phyloP scores from a whole-genome alignment of 2,797 vertebrate species.

The Phoxinus dragarum region DNA sequence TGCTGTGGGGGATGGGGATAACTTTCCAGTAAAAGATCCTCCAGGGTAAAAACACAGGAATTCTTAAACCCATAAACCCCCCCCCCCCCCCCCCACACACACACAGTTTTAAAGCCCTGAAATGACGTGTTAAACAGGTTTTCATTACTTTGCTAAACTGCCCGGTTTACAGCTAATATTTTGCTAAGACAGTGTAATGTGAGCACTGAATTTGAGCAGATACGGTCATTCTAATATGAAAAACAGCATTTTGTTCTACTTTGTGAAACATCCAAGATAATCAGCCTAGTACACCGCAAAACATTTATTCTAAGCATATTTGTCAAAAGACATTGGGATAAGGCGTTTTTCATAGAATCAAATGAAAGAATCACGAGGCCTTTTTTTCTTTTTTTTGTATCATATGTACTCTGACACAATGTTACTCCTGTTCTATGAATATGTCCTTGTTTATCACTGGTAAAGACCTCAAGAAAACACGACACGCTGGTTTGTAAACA shows the following conservation, averaged over 20 bases:
- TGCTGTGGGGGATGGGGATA: not conserved
- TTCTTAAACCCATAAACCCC: not conserved
- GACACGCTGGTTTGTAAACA: not conserved
- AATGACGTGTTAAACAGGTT: slow-evolving; percentile 12
- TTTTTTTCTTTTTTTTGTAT: not conserved
- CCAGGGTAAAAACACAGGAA: slow-evolving; percentile 14
- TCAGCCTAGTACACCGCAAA: not conserved
- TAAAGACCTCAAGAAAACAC: not conserved
- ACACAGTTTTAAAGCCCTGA: slow-evolving; percentile 13
- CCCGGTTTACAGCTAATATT: not conserved
- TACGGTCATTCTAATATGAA: not conserved
- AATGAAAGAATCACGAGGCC: not conserved
- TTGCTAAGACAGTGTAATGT: not conserved
- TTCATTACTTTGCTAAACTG: not conserved
- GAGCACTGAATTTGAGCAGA: not conserved
- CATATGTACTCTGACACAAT: not conserved
- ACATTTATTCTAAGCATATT: not conserved
- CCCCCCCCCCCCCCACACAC: too few species aligned
- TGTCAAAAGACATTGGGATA: not conserved
- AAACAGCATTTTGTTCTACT: slow-evolving; percentile 1
- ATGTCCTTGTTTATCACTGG: not conserved
- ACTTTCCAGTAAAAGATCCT: not conserved
- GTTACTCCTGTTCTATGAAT: not conserved
- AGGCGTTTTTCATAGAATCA: not conserved
- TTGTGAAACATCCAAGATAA: not conserved